Conservation (phyloP, 92 coral and sea anemone species). For the Scolanthus callimorphus region DNA sequence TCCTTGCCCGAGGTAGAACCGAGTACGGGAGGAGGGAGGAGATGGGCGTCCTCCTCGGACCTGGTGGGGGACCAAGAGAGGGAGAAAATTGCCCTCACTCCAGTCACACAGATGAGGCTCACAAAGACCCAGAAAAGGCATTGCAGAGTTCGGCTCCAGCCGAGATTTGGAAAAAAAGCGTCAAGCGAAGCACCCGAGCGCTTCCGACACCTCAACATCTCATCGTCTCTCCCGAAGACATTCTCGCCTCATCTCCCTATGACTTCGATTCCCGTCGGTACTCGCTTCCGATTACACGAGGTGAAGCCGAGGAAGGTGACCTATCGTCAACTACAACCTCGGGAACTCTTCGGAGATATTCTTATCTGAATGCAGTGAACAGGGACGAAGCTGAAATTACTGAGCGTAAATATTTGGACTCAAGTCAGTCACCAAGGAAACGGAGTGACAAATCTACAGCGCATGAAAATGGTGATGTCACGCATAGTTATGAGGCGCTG, state of each 20-base stretch:
- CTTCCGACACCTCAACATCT: slow-evolving; percentile 40
- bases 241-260: slow-evolving; percentile 26
- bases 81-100: slow-evolving; percentile 63
- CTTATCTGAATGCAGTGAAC: slow-evolving; percentile 75
- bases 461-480: background rate
- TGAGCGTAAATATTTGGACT: background rate
- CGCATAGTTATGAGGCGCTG: background rate
- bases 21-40: slow-evolving; percentile 40
- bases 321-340: slow-evolving; percentile 34
- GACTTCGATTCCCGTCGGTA: slow-evolving; percentile 27
- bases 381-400: background rate
- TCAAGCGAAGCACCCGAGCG: slow-evolving; percentile 14
- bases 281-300: slow-evolving; percentile 27
- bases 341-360: slow-evolving; percentile 67
- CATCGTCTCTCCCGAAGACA: slow-evolving; percentile 30
- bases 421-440: too few species aligned
- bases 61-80: slow-evolving; percentile 72
- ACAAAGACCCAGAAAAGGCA: slow-evolving; percentile 16
- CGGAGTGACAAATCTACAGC: too few species aligned
- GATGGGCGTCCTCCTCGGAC: slow-evolving; percentile 88
- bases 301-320: slow-evolving; percentile 18
- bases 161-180: slow-evolving; percentile 12
- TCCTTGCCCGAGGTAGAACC: slow-evolving; percentile 21
- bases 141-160: slow-evolving; percentile 1
- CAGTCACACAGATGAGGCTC: slow-evolving; percentile 53